Evolutionary conservation across 2,797 vertebrate species (phyloP), one percentile per base, ranked within the genome.

Genomic region (Rallus crepitans): DNA sequence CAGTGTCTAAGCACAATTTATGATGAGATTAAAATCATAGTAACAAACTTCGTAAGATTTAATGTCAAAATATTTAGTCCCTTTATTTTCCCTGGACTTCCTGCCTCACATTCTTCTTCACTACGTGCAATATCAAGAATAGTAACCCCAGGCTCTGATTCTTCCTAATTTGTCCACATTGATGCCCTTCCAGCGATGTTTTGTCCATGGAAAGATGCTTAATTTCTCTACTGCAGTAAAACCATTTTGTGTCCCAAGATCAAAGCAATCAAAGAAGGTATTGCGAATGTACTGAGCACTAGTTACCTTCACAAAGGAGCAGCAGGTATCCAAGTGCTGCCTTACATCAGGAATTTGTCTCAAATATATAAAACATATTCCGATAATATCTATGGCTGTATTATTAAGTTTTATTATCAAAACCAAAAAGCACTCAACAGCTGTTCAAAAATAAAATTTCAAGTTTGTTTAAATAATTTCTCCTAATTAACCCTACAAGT

Each of bases 131-230:
- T 47, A 83, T 30, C 79, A 95, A 12, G 23, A 96, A 91, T 37
- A 92, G 53, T 52, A 75, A 89, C 83, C 94, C 89, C 18, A 93
- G 48, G 63, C 57, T 86, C 17, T 56, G 24, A 68, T 68, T 87
- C 72, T 68, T 93, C 68, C 57, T 12, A 2, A 68, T 39, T 91
- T 92, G 77, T 93, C 37, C 86, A 59, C 55, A 87, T 1, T 83
- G 45, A 68, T 90, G 66, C 79, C 37, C 48, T 92, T 90, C 48
- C 77, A 91, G 28, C 1, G 56, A 57, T 39, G 20, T 20, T 40
- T 72, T 90, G 70, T 86, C 83, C 79, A 93, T 66, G 93, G 94
- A 94, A 96, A 97, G 93, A 97, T 82, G 89, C 93, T 97, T 96
- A 95, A 94, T 92, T 94, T 96, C 71, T 87, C 55, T 76, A 82